Evolutionary conservation across 2,797 vertebrate genomes (phyloP).

Genomic region (Neopelma chrysocephalum): DNA sequence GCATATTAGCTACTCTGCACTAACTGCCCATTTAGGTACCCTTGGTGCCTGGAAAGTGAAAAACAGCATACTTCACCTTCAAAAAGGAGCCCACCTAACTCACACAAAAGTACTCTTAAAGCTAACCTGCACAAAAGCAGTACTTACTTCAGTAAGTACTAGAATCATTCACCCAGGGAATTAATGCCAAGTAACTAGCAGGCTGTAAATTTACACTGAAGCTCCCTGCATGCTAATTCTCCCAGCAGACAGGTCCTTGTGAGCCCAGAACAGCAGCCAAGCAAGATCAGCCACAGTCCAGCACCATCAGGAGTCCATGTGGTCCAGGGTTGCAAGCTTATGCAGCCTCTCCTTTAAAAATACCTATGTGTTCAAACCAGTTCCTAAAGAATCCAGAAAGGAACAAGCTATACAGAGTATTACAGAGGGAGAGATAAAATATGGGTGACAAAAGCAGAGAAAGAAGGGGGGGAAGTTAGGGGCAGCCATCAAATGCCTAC

Average conservation of each 20-base stretch:
- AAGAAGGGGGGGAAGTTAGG: not conserved
- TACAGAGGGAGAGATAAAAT: not conserved
- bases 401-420: not conserved
- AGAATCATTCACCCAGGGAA: not conserved
- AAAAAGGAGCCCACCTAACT: not conserved
- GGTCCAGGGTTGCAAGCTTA: not conserved
- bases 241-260: not conserved
- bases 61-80: not conserved
- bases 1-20: not conserved
- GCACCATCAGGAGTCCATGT: not conserved
- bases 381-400: not conserved
- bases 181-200: not conserved
- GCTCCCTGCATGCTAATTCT: not conserved
- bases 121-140: not conserved
- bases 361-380: not conserved
- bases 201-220: not conserved
- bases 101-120: not conserved
- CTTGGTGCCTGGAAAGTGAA: not conserved
- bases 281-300: not conserved
- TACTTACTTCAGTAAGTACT: too few species aligned
- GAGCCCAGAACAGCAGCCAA: not conserved
- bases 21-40: not conserved
- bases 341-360: not conserved
- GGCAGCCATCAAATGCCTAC: not conserved
- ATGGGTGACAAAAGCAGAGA: not conserved